Evolutionary conservation across 2,113 vertebrate species (phyloP).

Genomic region (Euleptes europaea): DNA sequence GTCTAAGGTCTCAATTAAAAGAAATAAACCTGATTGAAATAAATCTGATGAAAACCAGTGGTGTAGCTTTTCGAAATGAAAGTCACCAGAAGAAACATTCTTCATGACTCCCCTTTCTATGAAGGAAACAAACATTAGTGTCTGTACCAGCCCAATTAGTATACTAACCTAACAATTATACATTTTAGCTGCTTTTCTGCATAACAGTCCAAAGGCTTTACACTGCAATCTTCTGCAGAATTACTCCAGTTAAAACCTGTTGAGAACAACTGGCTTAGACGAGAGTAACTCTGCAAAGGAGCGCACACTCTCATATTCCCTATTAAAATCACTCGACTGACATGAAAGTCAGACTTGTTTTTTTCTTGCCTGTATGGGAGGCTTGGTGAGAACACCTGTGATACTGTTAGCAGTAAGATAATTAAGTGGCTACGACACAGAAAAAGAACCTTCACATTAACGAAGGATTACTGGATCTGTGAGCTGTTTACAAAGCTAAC

Average conservation of each 20-base stretch:
- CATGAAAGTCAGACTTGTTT: slow-evolving; percentile 33
- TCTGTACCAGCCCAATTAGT: slow-evolving; percentile 25
- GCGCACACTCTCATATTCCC: not conserved
- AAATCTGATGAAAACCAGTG: not conserved
- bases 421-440: not conserved
- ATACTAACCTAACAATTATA: slow-evolving; percentile 30
- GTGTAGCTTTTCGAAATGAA: slow-evolving; percentile 2
- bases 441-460: not conserved
- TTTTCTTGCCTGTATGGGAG: slow-evolving; percentile 21
- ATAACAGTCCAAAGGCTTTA: slow-evolving; percentile 24
- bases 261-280: too few species aligned
- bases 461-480: not conserved
- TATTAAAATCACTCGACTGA: slow-evolving; percentile 46
- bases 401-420: slow-evolving; percentile 13
- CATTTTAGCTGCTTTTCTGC: not conserved
- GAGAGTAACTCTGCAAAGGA: too few species aligned
- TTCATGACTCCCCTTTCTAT: not conserved
- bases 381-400: not conserved
- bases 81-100: not conserved
- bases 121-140: slow-evolving; percentile 6
- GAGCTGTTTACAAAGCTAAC: not conserved
- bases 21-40: too few species aligned
- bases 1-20: not conserved
- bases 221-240: not conserved
- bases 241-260: too few species aligned